Base-by-base conservation (phyloP, 2,888 invertebrate genomes). In the Cryptophagus acutangulus region DNA sequence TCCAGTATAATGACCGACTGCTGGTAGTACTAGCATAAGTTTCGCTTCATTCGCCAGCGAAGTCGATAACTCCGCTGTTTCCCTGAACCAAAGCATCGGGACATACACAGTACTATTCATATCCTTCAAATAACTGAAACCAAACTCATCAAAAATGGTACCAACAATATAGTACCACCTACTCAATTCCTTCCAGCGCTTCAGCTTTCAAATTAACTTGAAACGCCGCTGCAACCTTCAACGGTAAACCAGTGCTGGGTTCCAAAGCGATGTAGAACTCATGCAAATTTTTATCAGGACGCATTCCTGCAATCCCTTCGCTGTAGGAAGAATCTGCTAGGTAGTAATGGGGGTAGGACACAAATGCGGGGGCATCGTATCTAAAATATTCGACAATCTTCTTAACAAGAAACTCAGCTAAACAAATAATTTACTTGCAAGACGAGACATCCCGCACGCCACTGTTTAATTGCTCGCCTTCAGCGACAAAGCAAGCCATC, bases 281-380 rank as follows among this genome's bases (percentile, higher is more conserved):
- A 67, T 89, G 84, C 41, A 74, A 65, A 0, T 75, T 71, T 35
- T 76, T 70, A 1, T 76, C 70, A 0, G 91, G 87, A 0, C 71
- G 59, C 59, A 91, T 65, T 0, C 90, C 90, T 0, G 70, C 69
- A 0, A 92, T 72, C 25, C 74, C 74, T 40, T 74, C 58, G 6
- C 72, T 59, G 57, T 87, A 89, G 47, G 71, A 71, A 0, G 76
- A 73, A 67, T 88, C 86, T 0, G 83, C 79, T 56, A 83, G 65
- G 51, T 83, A 79, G 70, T 90, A 90, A 65, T 92, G 90, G 1
- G 92, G 91, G 54, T 81, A 79, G 0, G 87, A 84, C 15, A 88
- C 76, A 66, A 83, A 86, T 9, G 84, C 85, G 1, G 92, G 91
- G n/a, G 90, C 87, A 36, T 83, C 84, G 66, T 74, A 81, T 46